phyloP scores from a whole-genome alignment of 2,888 invertebrate species.

The Cremastobaeus sp. region DNA sequence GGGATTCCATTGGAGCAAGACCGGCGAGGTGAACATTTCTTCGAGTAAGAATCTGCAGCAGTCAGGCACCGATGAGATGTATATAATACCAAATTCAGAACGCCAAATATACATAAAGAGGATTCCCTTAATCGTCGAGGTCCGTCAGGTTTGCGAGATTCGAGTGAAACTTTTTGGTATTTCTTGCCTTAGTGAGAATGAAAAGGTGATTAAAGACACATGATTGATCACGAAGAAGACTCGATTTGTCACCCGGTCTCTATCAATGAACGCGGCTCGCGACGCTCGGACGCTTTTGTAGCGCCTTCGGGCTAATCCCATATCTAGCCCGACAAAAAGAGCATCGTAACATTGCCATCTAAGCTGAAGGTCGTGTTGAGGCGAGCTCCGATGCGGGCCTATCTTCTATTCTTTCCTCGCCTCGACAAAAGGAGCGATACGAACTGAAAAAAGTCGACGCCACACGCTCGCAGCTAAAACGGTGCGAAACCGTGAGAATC shows the following conservation, averaged over 20 bases:
- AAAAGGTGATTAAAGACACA: conserved; percentile 49
- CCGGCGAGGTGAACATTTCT: no score
- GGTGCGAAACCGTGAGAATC: conserved; percentile 59
- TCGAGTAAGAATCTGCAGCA: conserved; percentile 23
- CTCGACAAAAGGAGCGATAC: conserved; percentile 39
- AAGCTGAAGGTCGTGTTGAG: conserved; percentile 53
- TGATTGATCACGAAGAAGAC: conserved; percentile 52
- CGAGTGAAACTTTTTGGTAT: conserved; percentile 21
- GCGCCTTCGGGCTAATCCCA: conserved; percentile 48
- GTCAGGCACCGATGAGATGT: conserved; percentile 22
- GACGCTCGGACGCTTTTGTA: conserved; percentile 13
- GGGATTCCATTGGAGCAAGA: no score
- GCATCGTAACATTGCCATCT: conserved; percentile 51
- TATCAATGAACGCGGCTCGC: conserved; percentile 35
- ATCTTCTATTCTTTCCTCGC: conserved; percentile 41
- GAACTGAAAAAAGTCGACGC: conserved; percentile 19
- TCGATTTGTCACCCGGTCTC: conserved; percentile 57
- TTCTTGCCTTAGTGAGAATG: conserved; percentile 14
- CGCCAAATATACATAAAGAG: conserved; percentile 28
- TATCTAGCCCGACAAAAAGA: conserved; percentile 45
- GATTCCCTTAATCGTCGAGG: conserved; percentile 45
- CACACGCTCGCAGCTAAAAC: conserved; percentile 35
- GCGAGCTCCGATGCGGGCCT: conserved; percentile 36
- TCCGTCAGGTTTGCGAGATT: conserved; percentile 28
- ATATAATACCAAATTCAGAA: conserved; percentile 43